Percentiles rank a stretch among this genome's conserved stretches.
Conservation (phyloP, 2,797 vertebrate species). For the Manis pentadactyla region DNA sequence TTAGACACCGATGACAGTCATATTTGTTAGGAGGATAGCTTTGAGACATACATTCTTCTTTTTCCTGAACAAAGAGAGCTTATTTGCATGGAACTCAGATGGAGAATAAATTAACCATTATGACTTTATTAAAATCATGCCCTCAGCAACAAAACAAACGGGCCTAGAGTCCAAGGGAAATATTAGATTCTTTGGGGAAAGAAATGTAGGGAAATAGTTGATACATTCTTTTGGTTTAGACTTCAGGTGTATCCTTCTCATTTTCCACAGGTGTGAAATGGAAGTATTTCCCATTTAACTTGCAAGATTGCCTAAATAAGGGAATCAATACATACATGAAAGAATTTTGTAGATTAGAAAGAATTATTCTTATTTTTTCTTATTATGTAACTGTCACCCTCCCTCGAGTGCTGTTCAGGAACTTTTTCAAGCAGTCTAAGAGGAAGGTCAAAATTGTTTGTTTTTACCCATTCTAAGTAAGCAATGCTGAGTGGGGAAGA, state of each 20-base stretch:
- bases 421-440: neutral
- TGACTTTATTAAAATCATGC: neutral
- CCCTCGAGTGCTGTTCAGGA: neutral
- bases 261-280: conserved; percentile 5
- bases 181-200: neutral
- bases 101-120: neutral
- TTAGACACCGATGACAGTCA: neutral
- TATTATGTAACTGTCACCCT: neutral
- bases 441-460: neutral
- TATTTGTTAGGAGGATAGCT: neutral
- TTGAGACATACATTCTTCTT: neutral
- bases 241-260: neutral
- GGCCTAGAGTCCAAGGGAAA: neutral
- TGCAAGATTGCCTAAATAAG: neutral
- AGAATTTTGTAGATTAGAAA: conserved; percentile 17
- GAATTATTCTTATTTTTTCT: conserved; percentile 26
- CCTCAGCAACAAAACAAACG: neutral
- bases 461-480: neutral
- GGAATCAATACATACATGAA: neutral
- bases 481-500: neutral
- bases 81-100: neutral
- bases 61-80: neutral
- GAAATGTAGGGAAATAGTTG: neutral
- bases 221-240: neutral
- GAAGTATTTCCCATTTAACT: neutral